A percentile compares a stretch with the other conserved stretches of the same genome.
Conservation (phyloP, 2,113 vertebrate genomes). For the Percina caprodes region DNA sequence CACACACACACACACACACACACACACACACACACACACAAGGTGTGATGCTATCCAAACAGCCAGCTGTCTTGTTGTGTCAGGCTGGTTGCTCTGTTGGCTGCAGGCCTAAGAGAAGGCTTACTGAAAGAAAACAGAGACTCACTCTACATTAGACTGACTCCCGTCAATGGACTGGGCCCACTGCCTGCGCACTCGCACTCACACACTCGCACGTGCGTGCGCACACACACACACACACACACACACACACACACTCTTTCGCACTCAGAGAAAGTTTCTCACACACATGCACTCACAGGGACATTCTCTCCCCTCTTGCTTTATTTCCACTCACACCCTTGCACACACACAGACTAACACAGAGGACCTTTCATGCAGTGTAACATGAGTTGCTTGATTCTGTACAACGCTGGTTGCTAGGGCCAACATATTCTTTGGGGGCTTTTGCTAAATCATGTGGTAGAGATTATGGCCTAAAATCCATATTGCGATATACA, state of each 20-base stretch:
- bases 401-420: slow-evolving; percentile 20
- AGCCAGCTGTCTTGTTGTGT: slow-evolving; percentile 80
- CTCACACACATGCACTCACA: slow-evolving; percentile 46
- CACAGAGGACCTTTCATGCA: slow-evolving; percentile 1
- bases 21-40: slow-evolving; percentile 17
- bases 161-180: slow-evolving; percentile 69
- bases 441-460: not conserved
- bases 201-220: too few species aligned
- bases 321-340: slow-evolving; percentile 18
- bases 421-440: slow-evolving; percentile 14
- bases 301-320: slow-evolving; percentile 41
- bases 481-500: too few species aligned
- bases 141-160: slow-evolving; percentile 74
- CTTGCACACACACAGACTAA: not conserved
- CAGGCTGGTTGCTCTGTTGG: slow-evolving; percentile 70
- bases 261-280: slow-evolving; percentile 7
- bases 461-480: not conserved
- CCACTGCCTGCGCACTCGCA: slow-evolving; percentile 16
- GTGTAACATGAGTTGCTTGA: slow-evolving; percentile 3
- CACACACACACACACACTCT: not conserved
- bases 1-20: slow-evolving; percentile 15
- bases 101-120: slow-evolving; percentile 66
- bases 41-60: slow-evolving; percentile 75
- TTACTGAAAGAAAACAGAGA: slow-evolving; percentile 76
- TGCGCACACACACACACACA: slow-evolving; percentile 1